These are phyloP conservation scores for Todus mexicanus DNA, from an alignment of 2,797 vertebrate genomes.

Conservation along the genomic window DNA sequence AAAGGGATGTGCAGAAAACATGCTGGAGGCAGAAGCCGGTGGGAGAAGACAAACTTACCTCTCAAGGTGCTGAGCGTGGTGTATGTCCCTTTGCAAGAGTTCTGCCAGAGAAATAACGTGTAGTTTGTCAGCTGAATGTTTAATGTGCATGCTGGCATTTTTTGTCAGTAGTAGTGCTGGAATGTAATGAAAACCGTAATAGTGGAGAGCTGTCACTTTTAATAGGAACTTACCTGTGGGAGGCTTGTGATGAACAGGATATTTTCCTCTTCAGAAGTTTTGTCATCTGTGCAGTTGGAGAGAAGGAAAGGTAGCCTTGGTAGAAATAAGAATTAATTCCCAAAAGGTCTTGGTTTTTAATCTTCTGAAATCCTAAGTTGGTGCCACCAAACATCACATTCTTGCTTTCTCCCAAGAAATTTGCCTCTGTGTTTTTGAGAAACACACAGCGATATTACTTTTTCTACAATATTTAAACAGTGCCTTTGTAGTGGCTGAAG, in stretches of 20 bases:
- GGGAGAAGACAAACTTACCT: background rate
- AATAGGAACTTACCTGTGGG: no score
- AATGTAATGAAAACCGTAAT: background rate
- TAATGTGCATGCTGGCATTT: background rate
- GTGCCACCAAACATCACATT: background rate
- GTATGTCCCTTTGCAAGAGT: background rate
- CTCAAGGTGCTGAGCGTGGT: background rate
- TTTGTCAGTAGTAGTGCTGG: background rate
- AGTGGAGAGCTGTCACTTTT: background rate
- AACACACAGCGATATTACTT: background rate
- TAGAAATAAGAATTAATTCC: background rate
- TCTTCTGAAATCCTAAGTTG: background rate
- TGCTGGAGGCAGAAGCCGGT: background rate
- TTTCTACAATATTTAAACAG: background rate
- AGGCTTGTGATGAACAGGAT: background rate
- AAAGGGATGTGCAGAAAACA: background rate
- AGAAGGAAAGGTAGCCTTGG: background rate
- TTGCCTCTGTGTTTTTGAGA: background rate
- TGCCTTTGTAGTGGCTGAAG: background rate
- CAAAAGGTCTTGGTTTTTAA: background rate
- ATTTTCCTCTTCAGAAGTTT: background rate
- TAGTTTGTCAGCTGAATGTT: background rate
- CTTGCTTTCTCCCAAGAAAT: background rate
- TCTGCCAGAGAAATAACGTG: background rate
- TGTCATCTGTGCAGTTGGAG: background rate